Base-by-base conservation (phyloP, 2,113 vertebrate genomes). In the Pseudonaja textilis region DNA sequence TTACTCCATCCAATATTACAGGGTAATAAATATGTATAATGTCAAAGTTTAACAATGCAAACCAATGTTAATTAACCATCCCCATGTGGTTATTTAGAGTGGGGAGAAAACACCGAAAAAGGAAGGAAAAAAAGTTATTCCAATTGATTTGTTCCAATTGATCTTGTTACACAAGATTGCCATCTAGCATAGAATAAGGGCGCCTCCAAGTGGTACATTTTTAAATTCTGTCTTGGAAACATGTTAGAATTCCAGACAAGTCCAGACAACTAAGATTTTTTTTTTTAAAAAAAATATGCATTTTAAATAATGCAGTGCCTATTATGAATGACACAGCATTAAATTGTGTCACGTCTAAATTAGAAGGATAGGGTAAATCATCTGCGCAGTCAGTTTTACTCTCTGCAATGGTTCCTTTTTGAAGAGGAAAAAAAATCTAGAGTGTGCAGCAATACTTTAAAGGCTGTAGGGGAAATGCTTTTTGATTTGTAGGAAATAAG, bases 151-250 rank as follows among this genome's bases (percentile, higher is more conserved):
- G n/a, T 93, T 96, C 95, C 25, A 56, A 26, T 94, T 92, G 61
- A 14, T 47, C n/a, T 96, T 92, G 23, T 56, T 87, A 52, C 85
- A 89, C 88, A 96, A 95, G 18, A 91, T 55, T 95, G 50, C 39
- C 88, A 45, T 90, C 52, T 95, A 96, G n/a, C 93, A 89, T 45
- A 97, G 97, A 96, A 93, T 97, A 97, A 98, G 94, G 98, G 97
- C 97, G 97, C 98, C 98, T 98, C 98, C 98, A 98, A 97, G 98
- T 98, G 98, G 98, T 87, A 95, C 47, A 90, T 93, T n/a, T 90
- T 89, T 97, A 97, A 96, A 98, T 95, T 97, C 95, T 96, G 94
- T 86, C 90, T 95, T n/a, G n/a, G 54, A 2, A n/a, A 96, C 92
- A 91, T 92, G 69, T 89, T 95, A 85, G 96, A 97, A 93, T 59